These are phyloP conservation scores for Melanotaenia duboulayi DNA, from an alignment of 2,113 vertebrate genomes.

Conservation along the genomic window DNA sequence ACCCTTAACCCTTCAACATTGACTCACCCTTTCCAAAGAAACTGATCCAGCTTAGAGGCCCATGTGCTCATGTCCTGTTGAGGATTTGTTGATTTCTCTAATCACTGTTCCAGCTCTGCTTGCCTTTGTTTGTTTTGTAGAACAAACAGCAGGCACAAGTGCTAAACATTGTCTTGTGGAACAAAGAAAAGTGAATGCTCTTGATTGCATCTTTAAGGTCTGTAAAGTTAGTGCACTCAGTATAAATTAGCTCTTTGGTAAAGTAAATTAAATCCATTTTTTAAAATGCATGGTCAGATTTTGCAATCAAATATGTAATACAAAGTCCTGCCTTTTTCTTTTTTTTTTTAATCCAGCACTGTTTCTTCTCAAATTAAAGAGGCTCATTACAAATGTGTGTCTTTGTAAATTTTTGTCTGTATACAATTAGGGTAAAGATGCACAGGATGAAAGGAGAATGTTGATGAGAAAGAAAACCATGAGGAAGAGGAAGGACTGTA, in stretches of 20 bases:
- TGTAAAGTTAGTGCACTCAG: constrained; percentile 64
- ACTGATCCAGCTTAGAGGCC: constrained; percentile 77
- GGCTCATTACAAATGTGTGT: constrained; percentile 25
- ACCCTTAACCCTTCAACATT: constrained; percentile 64
- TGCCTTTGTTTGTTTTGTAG: constrained; percentile 79
- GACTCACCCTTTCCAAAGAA: constrained; percentile 82
- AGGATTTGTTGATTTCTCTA: constrained; percentile 83
- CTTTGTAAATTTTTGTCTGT: constrained; percentile 24
- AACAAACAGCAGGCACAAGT: constrained; percentile 73
- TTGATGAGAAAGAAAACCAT: constrained; percentile 73
- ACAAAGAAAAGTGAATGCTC: constrained; percentile 66
- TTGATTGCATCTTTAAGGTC: constrained; percentile 77
- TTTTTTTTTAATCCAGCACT: constrained; percentile 18
- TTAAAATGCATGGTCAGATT: not conserved
- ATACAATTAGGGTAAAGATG: constrained; percentile 30
- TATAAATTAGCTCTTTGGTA: constrained; percentile 53
- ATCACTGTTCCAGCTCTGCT: constrained; percentile 77
- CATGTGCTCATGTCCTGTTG: constrained; percentile 81
- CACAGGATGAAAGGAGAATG: constrained; percentile 25
- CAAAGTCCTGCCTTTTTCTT: constrained; percentile 13
- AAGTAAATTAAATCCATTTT: constrained; percentile 26
- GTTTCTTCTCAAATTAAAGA: constrained; percentile 38
- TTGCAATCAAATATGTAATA: constrained; percentile 7
- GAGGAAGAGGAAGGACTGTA: constrained; percentile 72
- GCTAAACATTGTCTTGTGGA: constrained; percentile 62